Base-by-base conservation (phyloP, 2,113 vertebrate species). In the Seriola dumerili region DNA sequence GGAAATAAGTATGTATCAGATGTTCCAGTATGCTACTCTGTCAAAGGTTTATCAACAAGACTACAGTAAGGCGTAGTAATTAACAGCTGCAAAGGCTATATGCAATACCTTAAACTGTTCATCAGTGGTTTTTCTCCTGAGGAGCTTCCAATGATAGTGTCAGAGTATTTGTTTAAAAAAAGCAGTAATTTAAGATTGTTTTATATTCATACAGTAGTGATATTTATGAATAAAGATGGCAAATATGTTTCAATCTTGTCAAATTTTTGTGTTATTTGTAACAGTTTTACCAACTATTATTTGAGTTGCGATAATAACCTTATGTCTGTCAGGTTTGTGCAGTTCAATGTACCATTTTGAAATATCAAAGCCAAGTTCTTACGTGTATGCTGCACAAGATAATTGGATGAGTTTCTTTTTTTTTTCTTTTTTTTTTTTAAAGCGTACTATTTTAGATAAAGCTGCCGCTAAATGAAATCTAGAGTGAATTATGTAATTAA, bases 121-220 rank as follows among this genome's bases (percentile, higher is more conserved):
- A 72, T 76, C 71, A 78, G 71, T 78, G 74, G 36, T 79, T 72
- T 86, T 89, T 84, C 79, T 83, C 83, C 92, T 86, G 83, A 88
- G 78, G 82, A 91, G 88, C 90, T 89, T 89, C 83, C 77, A 91
- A 58, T 58, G 5, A 96, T 96, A 96, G 96, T 96, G 95, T 96
- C 96, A 88, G 96, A 97, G 96, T 97, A 97, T 97, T 97, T 98
- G 96, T 97, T 96, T 81, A 83, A 97, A 96, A 96, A 96, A 96
- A 91, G 57, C 83, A 86, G 89, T 96, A 97, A 96, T 96, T 96
- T 96, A 97, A 98, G 86, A 97, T 96, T 94, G 94, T 94, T 98
- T 98, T 98, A 98, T 98, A 98, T 98, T 98, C 97, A 96, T 97
- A 98, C 96, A 95, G 96, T 96, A 97, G 97, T 96, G 96, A 97